phyloP scores from a whole-genome alignment of 2,113 vertebrate genomes.

The Lepisosteus oculatus region DNA sequence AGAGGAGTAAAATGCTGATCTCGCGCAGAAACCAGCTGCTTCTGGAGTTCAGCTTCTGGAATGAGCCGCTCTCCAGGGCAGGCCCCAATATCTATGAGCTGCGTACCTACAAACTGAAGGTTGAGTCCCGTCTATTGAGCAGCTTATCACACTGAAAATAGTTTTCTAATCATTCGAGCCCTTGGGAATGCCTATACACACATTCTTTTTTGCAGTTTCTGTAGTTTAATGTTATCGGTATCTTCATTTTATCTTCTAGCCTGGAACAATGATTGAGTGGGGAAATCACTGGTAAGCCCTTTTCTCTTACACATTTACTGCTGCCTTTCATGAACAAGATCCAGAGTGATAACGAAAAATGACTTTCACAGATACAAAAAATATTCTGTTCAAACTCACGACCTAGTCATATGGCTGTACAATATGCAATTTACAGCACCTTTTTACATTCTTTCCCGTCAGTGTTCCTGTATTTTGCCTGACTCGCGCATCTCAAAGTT shows the following conservation, averaged over 20 bases:
- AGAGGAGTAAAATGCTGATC: constrained; percentile 86
- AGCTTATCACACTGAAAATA: no score
- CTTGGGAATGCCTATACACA: not conserved
- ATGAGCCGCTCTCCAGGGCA: constrained; percentile 78
- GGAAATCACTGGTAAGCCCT: constrained; percentile 90
- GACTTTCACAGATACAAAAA: no score
- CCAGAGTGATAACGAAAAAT: no score
- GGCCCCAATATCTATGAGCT: constrained; percentile 92
- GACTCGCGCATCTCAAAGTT: no score
- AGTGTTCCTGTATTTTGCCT: no score
- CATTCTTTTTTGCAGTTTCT: constrained; percentile 7
- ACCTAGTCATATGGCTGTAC: not conserved
- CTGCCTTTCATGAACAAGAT: no score
- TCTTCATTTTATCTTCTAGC: constrained; percentile 59
- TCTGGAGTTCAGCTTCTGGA: constrained; percentile 97
- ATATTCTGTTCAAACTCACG: no score
- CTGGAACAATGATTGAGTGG: constrained; percentile 97
- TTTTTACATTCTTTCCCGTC: no score
- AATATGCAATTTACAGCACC: no score
- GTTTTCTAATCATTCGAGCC: no score
- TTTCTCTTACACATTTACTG: not conserved
- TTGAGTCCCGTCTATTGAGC: constrained; percentile 23
- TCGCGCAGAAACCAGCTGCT: constrained; percentile 90
- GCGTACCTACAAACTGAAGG: constrained; percentile 86
- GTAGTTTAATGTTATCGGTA: not conserved